phyloP scores from a whole-genome alignment of 2,888 invertebrate species.

The Polydrusus cervinus region DNA sequence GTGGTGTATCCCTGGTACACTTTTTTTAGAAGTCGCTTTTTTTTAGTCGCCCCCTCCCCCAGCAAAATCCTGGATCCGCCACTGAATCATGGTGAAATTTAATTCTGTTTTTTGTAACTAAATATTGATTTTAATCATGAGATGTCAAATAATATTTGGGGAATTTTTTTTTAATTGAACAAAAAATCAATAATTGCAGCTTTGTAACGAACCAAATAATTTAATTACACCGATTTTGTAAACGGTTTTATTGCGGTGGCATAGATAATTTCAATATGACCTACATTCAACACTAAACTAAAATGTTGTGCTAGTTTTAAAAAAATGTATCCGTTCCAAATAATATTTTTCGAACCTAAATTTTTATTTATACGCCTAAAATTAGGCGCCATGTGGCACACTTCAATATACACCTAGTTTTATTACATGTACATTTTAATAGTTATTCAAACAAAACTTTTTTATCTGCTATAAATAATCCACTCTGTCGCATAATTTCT shows the following conservation, averaged over 20 bases:
- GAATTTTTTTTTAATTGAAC: too few species aligned
- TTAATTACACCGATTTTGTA: neutral
- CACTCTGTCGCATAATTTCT: neutral
- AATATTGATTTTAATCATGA: too few species aligned
- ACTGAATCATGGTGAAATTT: neutral
- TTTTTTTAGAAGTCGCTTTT: too few species aligned
- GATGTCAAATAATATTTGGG: too few species aligned
- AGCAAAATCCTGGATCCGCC: too few species aligned
- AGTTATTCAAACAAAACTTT: constrained; percentile 6
- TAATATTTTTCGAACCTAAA: neutral
- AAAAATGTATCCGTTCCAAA: constrained; percentile 21
- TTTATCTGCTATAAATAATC: constrained; percentile 1
- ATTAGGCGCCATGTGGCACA: constrained; percentile 15
- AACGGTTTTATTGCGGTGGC: neutral
- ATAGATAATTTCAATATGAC: constrained; percentile 20
- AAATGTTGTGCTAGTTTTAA: neutral
- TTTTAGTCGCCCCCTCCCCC: too few species aligned
- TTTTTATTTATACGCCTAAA: neutral
- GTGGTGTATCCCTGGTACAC: too few species aligned
- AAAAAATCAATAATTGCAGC: neutral
- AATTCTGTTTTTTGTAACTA: too few species aligned
- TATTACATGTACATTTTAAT: neutral
- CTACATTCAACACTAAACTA: constrained; percentile 19
- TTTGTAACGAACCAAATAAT: neutral
- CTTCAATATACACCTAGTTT: neutral